phyloP scores from a whole-genome alignment of 2,888 invertebrate genomes.

The Diarsia dahlii region DNA sequence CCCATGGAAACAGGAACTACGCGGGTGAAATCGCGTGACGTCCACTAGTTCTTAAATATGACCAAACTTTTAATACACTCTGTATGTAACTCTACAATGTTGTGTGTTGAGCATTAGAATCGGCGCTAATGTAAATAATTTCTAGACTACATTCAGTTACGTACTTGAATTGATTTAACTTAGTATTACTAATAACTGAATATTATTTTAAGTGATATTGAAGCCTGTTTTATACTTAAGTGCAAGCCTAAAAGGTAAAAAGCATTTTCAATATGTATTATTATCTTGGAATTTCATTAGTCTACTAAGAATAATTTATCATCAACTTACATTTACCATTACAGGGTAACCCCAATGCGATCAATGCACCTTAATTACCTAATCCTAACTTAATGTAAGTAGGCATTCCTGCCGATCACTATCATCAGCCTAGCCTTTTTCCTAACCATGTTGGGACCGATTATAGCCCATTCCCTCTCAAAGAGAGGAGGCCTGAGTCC shows the following conservation, averaged over 20 bases:
- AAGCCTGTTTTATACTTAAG: background rate
- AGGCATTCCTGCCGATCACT: too few relatives aligned
- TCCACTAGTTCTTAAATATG: background rate
- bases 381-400: background rate
- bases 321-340: too few relatives aligned
- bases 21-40: too few relatives aligned
- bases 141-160: background rate
- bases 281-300: too few relatives aligned
- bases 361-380: too few relatives aligned
- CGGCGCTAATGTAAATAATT: background rate
- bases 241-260: background rate
- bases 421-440: too few relatives aligned
- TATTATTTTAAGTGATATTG: background rate
- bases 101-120: background rate
- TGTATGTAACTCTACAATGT: background rate
- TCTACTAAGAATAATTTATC: too few relatives aligned
- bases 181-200: fast-evolving
- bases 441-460: too few relatives aligned
- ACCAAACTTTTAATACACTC: background rate
- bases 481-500: too few relatives aligned
- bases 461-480: too few relatives aligned
- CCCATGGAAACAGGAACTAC: too few relatives aligned
- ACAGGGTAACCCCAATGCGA: too few relatives aligned
- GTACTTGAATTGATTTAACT: background rate
- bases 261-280: background rate